A percentile compares a stretch with the other conserved stretches of the same genome.
Conservation (phyloP, 2,797 vertebrate genomes). For the Poecilia picta region DNA sequence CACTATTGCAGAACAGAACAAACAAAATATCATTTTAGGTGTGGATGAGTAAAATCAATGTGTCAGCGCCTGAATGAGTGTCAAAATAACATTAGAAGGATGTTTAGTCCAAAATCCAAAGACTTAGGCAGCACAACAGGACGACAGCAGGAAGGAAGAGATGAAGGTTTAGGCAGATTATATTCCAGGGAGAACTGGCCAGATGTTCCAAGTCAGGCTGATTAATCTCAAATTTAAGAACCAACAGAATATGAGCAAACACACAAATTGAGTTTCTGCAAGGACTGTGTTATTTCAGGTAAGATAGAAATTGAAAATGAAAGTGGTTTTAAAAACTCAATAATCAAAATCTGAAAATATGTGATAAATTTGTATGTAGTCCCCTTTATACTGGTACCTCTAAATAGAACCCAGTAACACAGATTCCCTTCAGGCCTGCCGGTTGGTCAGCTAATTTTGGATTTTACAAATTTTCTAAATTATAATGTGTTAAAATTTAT, state of each 20-base stretch:
- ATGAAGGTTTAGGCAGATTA: not conserved
- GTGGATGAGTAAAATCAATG: not conserved
- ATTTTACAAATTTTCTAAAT: too few species aligned
- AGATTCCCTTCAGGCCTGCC: too few species aligned
- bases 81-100: not conserved
- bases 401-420: not conserved
- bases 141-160: not conserved
- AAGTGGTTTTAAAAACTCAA: not conserved
- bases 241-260: not conserved
- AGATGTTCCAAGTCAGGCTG: not conserved
- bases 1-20: not conserved
- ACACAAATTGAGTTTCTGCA: not conserved
- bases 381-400: not conserved
- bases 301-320: too few species aligned
- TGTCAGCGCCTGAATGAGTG: not conserved
- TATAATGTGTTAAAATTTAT: too few species aligned
- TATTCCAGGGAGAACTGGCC: not conserved
- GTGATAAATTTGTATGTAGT: not conserved
- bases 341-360: not conserved
- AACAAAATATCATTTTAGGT: not conserved
- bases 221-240: not conserved
- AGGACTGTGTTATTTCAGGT: not conserved
- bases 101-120: not conserved
- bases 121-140: not conserved
- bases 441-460: too few species aligned